Conservation (phyloP, 2,113 vertebrate species). For the Otolemur garnettii region DNA sequence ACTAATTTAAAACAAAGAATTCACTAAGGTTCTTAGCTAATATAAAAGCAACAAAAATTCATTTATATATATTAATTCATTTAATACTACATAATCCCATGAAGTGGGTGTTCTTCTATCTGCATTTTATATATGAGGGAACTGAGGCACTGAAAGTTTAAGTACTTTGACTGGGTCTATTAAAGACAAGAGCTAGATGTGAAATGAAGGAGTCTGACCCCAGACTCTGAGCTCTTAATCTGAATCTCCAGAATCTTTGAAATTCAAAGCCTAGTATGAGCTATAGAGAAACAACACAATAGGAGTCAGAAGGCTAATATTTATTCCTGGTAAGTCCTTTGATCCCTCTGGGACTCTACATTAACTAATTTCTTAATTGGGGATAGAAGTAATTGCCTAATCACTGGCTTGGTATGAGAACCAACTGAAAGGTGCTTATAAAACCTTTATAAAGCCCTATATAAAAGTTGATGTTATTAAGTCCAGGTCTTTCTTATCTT, state of each 20-base stretch:
- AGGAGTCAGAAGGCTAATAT: slow-evolving; percentile 23
- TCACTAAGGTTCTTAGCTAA: not conserved
- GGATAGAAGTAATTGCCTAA: not conserved
- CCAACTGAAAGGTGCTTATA: not conserved
- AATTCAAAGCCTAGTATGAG: slow-evolving; percentile 41
- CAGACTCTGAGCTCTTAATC: not conserved
- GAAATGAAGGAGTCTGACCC: not conserved
- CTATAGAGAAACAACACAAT: slow-evolving; percentile 13
- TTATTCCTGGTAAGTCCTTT: not conserved
- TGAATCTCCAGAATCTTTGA: not conserved
- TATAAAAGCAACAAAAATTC: not conserved
- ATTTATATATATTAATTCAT: slow-evolving; percentile 34
- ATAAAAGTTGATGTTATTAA: not conserved
- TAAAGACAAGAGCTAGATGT: not conserved
- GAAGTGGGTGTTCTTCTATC: not conserved
- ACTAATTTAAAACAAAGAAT: not conserved
- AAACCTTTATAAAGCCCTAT: not conserved
- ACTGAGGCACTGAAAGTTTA: not conserved
- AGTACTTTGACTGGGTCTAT: not conserved
- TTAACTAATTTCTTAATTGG: slow-evolving; percentile 28
- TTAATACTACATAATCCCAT: slow-evolving; percentile 22
- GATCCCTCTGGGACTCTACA: not conserved
- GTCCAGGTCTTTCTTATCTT: slow-evolving; percentile 50
- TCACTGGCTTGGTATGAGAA: slow-evolving; percentile 40
- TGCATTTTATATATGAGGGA: slow-evolving; percentile 13